A percentile compares a stretch with the other conserved stretches of the same genome.
These are phyloP conservation scores for Eilema griseolum DNA, from an alignment of 2,888 invertebrate genomes.

Conservation along the genomic window DNA sequence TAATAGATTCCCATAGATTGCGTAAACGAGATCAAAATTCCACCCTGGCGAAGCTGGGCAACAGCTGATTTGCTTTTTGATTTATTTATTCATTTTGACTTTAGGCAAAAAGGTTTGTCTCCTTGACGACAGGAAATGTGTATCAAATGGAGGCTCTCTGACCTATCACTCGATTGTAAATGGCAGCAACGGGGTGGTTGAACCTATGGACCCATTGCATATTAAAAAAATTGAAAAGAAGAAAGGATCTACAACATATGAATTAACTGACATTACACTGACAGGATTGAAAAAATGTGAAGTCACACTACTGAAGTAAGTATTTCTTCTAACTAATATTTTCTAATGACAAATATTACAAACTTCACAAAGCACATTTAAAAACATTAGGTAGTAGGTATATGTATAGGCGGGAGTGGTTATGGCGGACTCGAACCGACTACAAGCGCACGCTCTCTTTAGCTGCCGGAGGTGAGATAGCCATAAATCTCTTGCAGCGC, in stretches of 20 bases:
- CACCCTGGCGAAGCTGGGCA: too few species aligned
- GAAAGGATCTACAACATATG: neutral
- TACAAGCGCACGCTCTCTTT: too few species aligned
- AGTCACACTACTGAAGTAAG: conserved; percentile 8
- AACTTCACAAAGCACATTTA: too few species aligned
- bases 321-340: neutral
- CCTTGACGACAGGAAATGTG: neutral
- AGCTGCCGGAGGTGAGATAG: too few species aligned
- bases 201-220: conserved; percentile 2
- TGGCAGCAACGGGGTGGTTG: neutral
- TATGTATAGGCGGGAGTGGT: too few species aligned
- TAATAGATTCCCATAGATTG: too few species aligned
- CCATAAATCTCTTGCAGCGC: too few species aligned
- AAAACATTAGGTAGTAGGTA: too few species aligned
- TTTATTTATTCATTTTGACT: neutral
- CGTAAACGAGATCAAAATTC: too few species aligned
- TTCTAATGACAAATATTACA: neutral
- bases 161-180: neutral
- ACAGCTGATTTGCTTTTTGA: too few species aligned
- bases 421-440: too few species aligned
- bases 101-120: conserved; percentile 6
- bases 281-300: conserved; percentile 5
- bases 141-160: neutral
- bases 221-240: neutral
- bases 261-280: conserved; percentile 5